Conservation (phyloP, 2,888 invertebrate species). For the Oconnorella tubifera region DNA sequence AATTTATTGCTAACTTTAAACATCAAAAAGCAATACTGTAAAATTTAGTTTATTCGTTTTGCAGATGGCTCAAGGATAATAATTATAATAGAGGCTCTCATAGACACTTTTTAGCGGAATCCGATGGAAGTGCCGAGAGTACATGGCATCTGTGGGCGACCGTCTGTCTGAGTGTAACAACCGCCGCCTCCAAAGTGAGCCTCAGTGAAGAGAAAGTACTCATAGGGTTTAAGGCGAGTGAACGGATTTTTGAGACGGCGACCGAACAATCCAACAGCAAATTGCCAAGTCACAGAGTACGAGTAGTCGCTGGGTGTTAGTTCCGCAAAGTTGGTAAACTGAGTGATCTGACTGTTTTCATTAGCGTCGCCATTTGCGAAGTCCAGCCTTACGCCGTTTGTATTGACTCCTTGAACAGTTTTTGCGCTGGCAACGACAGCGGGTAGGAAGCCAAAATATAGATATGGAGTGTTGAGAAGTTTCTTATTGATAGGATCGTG, state of each 20-base stretch:
- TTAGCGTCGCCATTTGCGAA: neutral
- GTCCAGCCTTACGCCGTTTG: neutral
- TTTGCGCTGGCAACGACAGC: neutral
- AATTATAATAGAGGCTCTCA: no score
- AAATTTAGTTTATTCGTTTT: no score
- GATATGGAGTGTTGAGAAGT: neutral
- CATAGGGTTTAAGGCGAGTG: neutral
- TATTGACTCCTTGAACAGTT: neutral
- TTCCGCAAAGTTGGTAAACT: constrained; percentile 7
- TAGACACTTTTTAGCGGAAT: no score
- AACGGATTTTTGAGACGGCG: neutral
- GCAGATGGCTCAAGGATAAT: no score
- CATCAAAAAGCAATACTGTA: no score
- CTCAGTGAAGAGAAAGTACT: no score
- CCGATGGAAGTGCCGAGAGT: no score
- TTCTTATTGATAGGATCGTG: neutral
- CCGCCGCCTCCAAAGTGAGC: no score
- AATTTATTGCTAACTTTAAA: no score
- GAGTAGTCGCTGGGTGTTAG: neutral
- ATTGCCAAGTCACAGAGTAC: no score
- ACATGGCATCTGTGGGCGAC: no score
- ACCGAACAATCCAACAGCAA: neutral
- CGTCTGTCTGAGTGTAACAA: no score
- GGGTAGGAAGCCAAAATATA: constrained; percentile 1
- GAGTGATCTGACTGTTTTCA: neutral